Percentiles rank a stretch among this genome's conserved stretches.
phyloP scores from a whole-genome alignment of 1,140 invertebrate genomes.

The Drosophila guanche region DNA sequence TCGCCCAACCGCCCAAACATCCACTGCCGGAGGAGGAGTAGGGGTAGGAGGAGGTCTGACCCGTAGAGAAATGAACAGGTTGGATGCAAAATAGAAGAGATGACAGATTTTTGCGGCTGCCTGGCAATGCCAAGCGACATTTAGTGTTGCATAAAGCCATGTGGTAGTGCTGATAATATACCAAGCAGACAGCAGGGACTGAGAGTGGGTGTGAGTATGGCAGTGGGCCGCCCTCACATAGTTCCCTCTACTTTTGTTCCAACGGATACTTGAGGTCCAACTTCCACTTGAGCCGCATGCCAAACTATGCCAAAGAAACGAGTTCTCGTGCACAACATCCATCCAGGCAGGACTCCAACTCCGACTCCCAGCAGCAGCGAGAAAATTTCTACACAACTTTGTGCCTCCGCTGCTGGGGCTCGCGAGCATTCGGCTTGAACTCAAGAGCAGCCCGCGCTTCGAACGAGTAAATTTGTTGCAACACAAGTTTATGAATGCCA shows the following conservation, averaged over 20 bases:
- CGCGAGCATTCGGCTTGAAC: too few species aligned
- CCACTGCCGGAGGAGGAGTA: too few species aligned
- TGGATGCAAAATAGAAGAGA: conserved; percentile 41
- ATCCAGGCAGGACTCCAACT: too few species aligned
- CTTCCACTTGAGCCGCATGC: conserved; percentile 39
- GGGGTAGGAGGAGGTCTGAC: too few species aligned
- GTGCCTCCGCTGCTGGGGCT: neutral
- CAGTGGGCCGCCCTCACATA: conserved; percentile 32
- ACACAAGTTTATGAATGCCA: conserved; percentile 22
- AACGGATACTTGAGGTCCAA: conserved; percentile 59
- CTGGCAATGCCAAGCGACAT: conserved; percentile 32
- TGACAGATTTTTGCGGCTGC: conserved; percentile 54
- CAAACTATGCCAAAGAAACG: conserved; percentile 62
- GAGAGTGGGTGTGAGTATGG: neutral
- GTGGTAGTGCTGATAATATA: conserved; percentile 51
- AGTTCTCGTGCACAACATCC: neutral
- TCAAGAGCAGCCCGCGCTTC: neutral
- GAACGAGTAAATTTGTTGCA: conserved; percentile 10
- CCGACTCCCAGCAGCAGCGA: conserved; percentile 4
- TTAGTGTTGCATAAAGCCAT: conserved; percentile 50
- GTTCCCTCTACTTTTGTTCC: conserved; percentile 36
- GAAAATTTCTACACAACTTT: conserved; percentile 36
- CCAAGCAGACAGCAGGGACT: neutral
- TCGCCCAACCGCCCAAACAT: too few species aligned
- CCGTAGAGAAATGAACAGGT: conserved; percentile 6